Evolutionary conservation across 2,888 invertebrate species (phyloP), one percentile per base, ranked within the genome.

Genomic region (Xestia ashworthii): DNA sequence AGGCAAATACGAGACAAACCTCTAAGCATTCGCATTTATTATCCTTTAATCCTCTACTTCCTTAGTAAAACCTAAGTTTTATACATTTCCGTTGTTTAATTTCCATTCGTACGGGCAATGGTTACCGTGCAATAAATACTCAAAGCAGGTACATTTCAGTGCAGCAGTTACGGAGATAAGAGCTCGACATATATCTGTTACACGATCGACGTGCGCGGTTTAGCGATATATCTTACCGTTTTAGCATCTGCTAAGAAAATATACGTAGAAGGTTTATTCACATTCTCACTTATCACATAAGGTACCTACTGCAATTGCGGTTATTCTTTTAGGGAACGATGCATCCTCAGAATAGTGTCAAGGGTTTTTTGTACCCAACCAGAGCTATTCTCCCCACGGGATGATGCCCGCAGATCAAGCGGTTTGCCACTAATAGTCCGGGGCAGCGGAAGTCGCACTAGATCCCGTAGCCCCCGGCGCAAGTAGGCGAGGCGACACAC

Each of bases 181-280:
- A 50, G 48, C 71, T 38, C 60, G n/a, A 55, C 79, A 62, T 80
- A 76, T 85, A 84, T 84, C 84, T 80, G 80, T 84, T 80, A 76
- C 84, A 80, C 85, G 74, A 84, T 84, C 84, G 82, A 80, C 80
- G 72, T 60, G 74, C 71, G 69, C 58, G 14, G 55, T 1, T 67
- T 72, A 48, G 19, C 62, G 41, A 72, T 69, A 64, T 60, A 74
- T 77, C 81, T 77, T 55, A 53, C 62, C 3, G 55, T 46, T 73
- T 38, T 22, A 60, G 22, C 60, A 62, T 12, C 11, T 55, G 14
- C 11, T 25, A 11, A 19, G 62, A 14, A 71, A 62, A 58, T 55
- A 16, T 14, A 32, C 1, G 32, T 32, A 84, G 74, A 78, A 84
- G 78, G 46, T 19, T 58, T 16, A 41, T 12, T 64, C 4, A 55